These are phyloP conservation scores for Tupaia chinensis DNA, from an alignment of 2,113 vertebrate species.

Conservation along the genomic window DNA sequence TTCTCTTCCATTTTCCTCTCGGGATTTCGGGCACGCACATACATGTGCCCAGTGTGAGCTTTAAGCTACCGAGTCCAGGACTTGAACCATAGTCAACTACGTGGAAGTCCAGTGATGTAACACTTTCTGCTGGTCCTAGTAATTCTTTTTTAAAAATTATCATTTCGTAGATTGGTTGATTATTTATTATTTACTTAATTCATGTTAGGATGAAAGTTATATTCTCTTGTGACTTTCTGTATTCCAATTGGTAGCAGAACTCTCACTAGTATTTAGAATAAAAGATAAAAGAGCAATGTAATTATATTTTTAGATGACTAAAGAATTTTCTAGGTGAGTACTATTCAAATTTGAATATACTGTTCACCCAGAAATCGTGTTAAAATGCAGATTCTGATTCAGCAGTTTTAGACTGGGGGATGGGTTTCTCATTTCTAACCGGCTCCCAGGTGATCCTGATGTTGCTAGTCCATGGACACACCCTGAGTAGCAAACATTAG, in stretches of 20 bases:
- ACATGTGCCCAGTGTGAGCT: too few relatives aligned
- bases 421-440: neutral
- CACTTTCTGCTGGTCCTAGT: too few relatives aligned
- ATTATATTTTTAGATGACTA: constrained; percentile 21
- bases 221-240: neutral
- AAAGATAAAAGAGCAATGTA: neutral
- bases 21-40: too few relatives aligned
- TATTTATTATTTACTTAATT: neutral
- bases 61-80: too few relatives aligned
- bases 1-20: too few relatives aligned
- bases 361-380: neutral
- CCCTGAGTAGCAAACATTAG: neutral
- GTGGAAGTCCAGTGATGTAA: too few relatives aligned
- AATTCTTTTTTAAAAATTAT: neutral
- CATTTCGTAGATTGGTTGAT: neutral
- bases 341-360: neutral
- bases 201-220: neutral
- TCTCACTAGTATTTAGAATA: neutral
- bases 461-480: neutral
- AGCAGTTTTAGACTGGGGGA: neutral
- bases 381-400: constrained; percentile 2
- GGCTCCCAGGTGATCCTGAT: neutral
- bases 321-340: neutral
- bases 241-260: neutral
- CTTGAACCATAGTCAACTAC: too few relatives aligned